phyloP scores from a whole-genome alignment of 2,113 vertebrate species.

The Kryptolebias marmoratus region DNA sequence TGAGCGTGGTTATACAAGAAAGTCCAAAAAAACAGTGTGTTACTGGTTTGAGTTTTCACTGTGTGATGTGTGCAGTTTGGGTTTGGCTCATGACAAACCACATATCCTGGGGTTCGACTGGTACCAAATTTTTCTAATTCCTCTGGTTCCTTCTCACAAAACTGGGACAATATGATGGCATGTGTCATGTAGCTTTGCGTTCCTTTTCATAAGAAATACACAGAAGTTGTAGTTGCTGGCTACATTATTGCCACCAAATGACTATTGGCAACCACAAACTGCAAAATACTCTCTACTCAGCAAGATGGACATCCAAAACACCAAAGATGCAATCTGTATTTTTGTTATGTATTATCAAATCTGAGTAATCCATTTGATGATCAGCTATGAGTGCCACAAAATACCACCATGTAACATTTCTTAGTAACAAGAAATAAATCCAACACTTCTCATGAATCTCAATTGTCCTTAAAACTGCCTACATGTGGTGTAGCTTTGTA shows the following conservation, averaged over 20 bases:
- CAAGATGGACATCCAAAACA: neutral
- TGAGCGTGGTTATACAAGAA: conserved; percentile 59
- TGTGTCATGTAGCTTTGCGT: conserved; percentile 22
- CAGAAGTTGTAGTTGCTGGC: conserved; percentile 17
- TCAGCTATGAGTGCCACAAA: neutral
- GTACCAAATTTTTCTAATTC: conserved; percentile 55
- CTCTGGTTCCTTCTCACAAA: conserved; percentile 30
- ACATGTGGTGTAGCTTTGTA: neutral
- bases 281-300: neutral
- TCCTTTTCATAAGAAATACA: conserved; percentile 23
- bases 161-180: conserved; percentile 51
- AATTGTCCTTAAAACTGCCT: neutral
- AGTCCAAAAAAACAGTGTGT: conserved; percentile 39
- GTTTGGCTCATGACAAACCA: conserved; percentile 63
- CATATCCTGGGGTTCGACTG: conserved; percentile 66
- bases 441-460: too few relatives aligned
- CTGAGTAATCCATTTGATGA: neutral
- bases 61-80: conserved; percentile 69
- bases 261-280: neutral
- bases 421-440: too few relatives aligned
- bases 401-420: too few relatives aligned
- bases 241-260: conserved; percentile 13
- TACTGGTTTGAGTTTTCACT: conserved; percentile 66
- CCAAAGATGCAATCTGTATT: too few relatives aligned
- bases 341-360: neutral